Percentiles rank a stretch among this genome's conserved stretches.
Evolutionary conservation across 2,113 vertebrate species (phyloP).

Genomic region (Camelus dromedarius): DNA sequence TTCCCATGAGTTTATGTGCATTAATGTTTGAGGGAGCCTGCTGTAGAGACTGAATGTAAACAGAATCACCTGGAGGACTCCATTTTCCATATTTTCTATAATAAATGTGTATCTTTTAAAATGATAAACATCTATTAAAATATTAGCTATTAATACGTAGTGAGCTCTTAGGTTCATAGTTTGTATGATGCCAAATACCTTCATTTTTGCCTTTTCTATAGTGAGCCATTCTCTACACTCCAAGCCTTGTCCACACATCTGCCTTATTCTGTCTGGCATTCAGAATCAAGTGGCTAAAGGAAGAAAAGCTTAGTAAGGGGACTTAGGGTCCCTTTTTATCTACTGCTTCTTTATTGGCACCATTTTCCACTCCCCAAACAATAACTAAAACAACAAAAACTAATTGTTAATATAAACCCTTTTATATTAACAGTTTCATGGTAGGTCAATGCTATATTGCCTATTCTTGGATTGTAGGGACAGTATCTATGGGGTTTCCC

Average conservation of each 20-base stretch:
- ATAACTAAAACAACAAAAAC: not conserved
- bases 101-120: not conserved
- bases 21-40: not conserved
- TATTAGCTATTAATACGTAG: not conserved
- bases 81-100: conserved; percentile 7
- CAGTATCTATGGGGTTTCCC: not conserved
- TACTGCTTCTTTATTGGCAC: not conserved
- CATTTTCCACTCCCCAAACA: not conserved
- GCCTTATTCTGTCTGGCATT: not conserved
- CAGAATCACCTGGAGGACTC: not conserved
- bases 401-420: not conserved
- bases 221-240: not conserved
- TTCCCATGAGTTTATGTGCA: not conserved
- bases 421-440: not conserved
- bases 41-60: not conserved
- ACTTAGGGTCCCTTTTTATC: not conserved
- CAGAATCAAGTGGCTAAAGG: not conserved
- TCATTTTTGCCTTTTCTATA: not conserved
- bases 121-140: not conserved
- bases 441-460: not conserved
- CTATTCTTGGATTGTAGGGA: not conserved
- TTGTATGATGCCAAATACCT: not conserved
- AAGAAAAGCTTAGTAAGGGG: not conserved
- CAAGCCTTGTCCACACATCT: not conserved
- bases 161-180: not conserved